Evolutionary conservation across 2,113 vertebrate species (phyloP).

Genomic region (Neoarius graeffei): DNA sequence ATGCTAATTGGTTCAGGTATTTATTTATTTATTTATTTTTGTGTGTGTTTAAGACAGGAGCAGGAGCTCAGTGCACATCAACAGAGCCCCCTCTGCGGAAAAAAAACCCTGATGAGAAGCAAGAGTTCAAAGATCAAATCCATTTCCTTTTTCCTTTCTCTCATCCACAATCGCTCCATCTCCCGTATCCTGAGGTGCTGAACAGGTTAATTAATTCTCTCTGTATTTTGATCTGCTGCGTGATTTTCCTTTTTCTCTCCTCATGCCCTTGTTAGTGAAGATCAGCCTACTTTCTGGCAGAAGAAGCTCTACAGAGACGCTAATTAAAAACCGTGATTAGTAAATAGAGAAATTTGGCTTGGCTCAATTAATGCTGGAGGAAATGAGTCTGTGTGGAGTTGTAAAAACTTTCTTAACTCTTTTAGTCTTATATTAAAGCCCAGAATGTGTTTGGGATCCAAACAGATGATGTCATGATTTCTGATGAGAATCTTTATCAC

Average conservation of each 20-base stretch:
- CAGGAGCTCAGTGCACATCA: background rate
- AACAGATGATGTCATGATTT: background rate
- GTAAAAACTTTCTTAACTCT: background rate
- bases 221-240: background rate
- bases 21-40: background rate
- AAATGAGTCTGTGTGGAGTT: background rate
- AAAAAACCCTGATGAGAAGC: background rate
- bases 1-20: conserved; percentile 41
- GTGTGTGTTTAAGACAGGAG: conserved; percentile 7
- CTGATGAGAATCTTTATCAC: background rate
- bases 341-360: background rate
- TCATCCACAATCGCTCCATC: background rate
- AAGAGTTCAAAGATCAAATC: background rate
- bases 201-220: conserved; percentile 3
- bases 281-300: conserved; percentile 30
- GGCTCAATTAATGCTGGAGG: background rate
- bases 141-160: background rate
- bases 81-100: conserved; percentile 2
- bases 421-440: background rate
- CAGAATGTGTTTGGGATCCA: background rate
- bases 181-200: background rate
- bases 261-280: conserved; percentile 17
- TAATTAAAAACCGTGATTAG: conserved; percentile 30
- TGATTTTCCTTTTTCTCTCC: conserved; percentile 8
- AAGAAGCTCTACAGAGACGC: conserved; percentile 12